These are phyloP conservation scores for Xenentodon cancila DNA, from an alignment of 2,797 vertebrate genomes.

Conservation along the genomic window DNA sequence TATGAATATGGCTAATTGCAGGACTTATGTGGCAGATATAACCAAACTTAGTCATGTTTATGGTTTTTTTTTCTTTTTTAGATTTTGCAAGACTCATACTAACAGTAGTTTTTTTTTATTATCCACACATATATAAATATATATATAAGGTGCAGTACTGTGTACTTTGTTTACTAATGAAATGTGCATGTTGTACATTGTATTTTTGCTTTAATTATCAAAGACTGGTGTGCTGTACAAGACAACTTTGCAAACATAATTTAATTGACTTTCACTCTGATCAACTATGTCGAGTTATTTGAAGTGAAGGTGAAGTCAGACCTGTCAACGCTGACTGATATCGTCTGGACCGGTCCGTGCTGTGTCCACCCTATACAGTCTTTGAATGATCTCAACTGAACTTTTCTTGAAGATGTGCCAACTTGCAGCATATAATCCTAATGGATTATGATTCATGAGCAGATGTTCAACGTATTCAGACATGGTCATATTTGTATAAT, in stretches of 20 bases:
- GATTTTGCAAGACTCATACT: neutral
- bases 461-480: neutral
- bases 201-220: no score
- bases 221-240: no score
- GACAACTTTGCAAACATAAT: constrained; percentile 1
- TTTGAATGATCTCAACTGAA: constrained; percentile 5
- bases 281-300: neutral
- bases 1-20: neutral
- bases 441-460: neutral
- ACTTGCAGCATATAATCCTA: neutral
- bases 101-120: no score
- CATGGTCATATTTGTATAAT: neutral
- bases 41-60: neutral
- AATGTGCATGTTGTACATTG: no score
- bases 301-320: neutral
- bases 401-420: neutral
- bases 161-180: no score
- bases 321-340: neutral
- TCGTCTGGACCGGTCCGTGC: neutral
- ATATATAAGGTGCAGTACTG: no score
- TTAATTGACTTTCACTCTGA: neutral
- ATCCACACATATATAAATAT: no score
- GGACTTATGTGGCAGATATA: neutral
- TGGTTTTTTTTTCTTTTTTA: no score
- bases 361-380: no score